Evolutionary conservation across 2,797 vertebrate species (phyloP), one percentile per base, ranked within the genome.

Genomic region (Pseudochromis fuscus): DNA sequence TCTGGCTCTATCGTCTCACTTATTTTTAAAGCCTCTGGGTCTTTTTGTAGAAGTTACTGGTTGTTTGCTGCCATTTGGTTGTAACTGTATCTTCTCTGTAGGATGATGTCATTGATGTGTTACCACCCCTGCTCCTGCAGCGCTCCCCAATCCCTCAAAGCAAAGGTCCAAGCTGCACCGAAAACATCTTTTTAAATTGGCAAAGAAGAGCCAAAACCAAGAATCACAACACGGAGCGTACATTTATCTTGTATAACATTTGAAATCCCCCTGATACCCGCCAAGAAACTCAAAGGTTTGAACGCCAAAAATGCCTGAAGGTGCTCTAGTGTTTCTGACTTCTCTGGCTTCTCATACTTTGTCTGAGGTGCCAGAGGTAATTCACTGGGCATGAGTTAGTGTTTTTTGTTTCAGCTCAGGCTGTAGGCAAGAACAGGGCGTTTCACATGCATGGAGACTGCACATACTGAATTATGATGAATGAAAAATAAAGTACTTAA

Each of bases 201-300:
- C 15, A 25, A 53, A 65, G 38, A 42, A 18, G 31, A 37, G 60
- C 76, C 53, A 76, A 74, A 79, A 58, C 51, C n/a, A 15, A 49
- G 64, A 62, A 64, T 73, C 56, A 63, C 63, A 58, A 56, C 79
- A 33, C 24, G 24, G 28, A 35, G 27, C 18, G 31, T 55, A 61
- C 50, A 81, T 84, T 70, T 19, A 45, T 79, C 67, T 82, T 83
- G 61, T 67, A 19, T 61, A 83, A 59, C 67, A 59, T 67, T 18
- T 62, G 48, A 79, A 83, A 84, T 77, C 64, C 55, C 21, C 12
- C 19, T 30, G 53, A 65, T 59, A 33, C 46, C 18, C 4, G 69
- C 84, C 88, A 89, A 87, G 72, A 79, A 63, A 50, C 66, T 62
- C 2, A 9, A 62, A 33, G 57, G 60, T 80, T 79, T 31, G 51